Conservation (phyloP, 2,113 vertebrate species). For the Toxostoma redivivum region DNA sequence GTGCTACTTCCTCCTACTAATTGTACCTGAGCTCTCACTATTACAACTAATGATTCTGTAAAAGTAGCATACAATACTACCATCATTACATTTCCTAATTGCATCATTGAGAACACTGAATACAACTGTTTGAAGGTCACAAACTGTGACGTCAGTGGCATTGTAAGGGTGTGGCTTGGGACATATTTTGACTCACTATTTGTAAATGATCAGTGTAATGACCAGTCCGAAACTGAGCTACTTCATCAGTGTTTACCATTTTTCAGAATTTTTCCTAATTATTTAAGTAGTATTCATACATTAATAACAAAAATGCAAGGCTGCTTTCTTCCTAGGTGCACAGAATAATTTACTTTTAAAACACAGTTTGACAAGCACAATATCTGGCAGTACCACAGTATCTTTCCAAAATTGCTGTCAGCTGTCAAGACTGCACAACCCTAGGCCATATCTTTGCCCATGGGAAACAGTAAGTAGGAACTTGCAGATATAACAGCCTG, state of each 20-base stretch:
- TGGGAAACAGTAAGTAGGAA: background rate
- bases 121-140: background rate
- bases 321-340: background rate
- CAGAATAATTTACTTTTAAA: background rate
- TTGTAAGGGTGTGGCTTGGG: slow-evolving; percentile 12
- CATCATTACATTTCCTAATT: background rate
- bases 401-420: background rate
- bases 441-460: background rate
- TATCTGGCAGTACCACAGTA: background rate
- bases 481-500: background rate
- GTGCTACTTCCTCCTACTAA: background rate
- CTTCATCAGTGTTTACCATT: background rate
- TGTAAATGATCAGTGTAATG: background rate
- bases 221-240: background rate
- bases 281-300: background rate
- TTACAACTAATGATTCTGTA: background rate
- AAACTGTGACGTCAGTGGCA: background rate
- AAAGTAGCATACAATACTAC: background rate
- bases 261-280: background rate
- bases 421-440: background rate
- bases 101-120: background rate
- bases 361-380: background rate
- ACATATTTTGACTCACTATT: slow-evolving; percentile 46
- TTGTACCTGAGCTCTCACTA: background rate
- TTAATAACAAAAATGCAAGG: background rate